A percentile compares a stretch with the other conserved stretches of the same genome.
Conservation (phyloP, 2,888 invertebrate species). For the Deilephila elpenor region DNA sequence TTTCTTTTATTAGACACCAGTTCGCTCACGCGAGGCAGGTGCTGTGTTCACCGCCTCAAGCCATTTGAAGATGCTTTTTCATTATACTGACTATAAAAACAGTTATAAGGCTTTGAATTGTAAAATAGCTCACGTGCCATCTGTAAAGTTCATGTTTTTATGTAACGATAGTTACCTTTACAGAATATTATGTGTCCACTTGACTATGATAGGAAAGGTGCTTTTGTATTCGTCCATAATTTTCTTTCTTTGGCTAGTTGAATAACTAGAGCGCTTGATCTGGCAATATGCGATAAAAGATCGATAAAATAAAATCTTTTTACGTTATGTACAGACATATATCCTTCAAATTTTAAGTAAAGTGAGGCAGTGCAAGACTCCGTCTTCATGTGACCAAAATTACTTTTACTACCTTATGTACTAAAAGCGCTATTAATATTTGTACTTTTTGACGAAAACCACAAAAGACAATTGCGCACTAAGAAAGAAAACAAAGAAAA, state of each 20-base stretch:
- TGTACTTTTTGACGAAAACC: background rate
- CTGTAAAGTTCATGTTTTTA: conserved; percentile 1
- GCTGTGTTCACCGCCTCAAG: conserved; percentile 6
- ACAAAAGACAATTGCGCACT: background rate
- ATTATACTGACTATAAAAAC: conserved; percentile 16
- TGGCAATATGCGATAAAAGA: too few relatives aligned
- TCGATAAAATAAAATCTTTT: too few relatives aligned
- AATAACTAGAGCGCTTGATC: too few relatives aligned
- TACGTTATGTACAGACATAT: too few relatives aligned
- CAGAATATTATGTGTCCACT: background rate
- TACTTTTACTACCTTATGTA: too few relatives aligned
- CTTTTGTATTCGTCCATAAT: background rate
- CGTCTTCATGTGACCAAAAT: too few relatives aligned
- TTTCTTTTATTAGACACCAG: conserved; percentile 2
- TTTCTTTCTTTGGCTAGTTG: background rate
- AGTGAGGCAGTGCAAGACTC: too few relatives aligned
- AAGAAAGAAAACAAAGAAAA: background rate
- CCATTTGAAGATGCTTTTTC: conserved; percentile 14
- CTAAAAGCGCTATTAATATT: background rate
- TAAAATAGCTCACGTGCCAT: conserved; percentile 13
- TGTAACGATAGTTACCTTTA: background rate
- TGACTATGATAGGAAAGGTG: background rate
- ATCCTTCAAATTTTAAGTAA: too few relatives aligned
- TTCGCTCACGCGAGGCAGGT: background rate
- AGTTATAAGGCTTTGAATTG: conserved; percentile 13